These are phyloP conservation scores for Psittacula echo DNA, from an alignment of 2,797 vertebrate species.

Conservation along the genomic window DNA sequence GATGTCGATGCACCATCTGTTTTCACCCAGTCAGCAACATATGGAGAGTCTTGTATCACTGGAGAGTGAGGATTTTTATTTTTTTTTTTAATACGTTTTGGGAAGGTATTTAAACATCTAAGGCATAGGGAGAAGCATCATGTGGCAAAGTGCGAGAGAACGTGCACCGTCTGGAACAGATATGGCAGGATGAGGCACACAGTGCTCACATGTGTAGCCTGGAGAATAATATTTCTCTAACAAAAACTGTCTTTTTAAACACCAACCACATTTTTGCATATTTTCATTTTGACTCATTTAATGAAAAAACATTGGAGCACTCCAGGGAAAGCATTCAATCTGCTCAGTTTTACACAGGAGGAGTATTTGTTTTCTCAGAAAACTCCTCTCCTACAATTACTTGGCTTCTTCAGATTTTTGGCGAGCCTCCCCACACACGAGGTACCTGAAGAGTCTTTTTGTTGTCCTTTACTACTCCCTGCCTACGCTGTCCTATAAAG, in stretches of 20 bases:
- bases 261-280: background rate
- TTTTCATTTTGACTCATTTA: conserved; percentile 43
- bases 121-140: background rate
- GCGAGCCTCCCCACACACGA: background rate
- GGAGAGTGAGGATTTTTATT: background rate
- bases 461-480: background rate
- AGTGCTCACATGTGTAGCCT: background rate
- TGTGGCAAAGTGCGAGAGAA: background rate
- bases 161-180: background rate
- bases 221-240: conserved; percentile 27
- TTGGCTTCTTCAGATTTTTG: conserved; percentile 2
- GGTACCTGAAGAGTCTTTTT: background rate
- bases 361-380: conserved; percentile 3
- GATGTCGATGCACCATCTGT: background rate
- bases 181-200: background rate
- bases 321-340: background rate
- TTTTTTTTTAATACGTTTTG: background rate
- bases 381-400: background rate
- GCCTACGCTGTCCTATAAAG: background rate
- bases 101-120: conserved; percentile 5
- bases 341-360: background rate
- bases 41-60: background rate
- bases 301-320: background rate
- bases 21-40: background rate
- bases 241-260: conserved; percentile 1